Base-by-base conservation (phyloP, 2,113 vertebrate genomes). In the Brachyistius frenatus region DNA sequence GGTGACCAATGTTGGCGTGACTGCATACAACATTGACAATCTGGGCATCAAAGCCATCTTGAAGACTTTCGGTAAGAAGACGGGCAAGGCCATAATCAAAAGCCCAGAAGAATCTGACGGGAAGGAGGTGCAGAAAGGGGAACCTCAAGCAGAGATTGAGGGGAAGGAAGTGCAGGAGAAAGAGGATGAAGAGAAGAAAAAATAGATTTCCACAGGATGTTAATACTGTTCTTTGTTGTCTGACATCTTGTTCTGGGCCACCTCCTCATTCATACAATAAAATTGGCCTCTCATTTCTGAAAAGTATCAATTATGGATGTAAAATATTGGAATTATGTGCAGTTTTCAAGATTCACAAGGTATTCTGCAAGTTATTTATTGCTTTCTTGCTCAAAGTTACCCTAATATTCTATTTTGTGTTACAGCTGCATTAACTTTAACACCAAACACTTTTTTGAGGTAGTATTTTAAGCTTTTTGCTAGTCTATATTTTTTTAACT, bases 1-100 rank as follows among this genome's bases (percentile, higher is more conserved):
- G 76, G 95, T 94, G 41, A 83, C 95, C 90, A 97, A 97, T 55
- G 86, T 97, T 64, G 97, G 96, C 2, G 30, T 97, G 70, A 85
- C 97, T 14, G 96, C 96, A 1, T 93, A 96, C 91, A 98, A 97
- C 83, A 90, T 99, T 55, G 95, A 99, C 78, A 93, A 96, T 85
- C 89, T 97, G 61, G 95, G 94, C 41, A 75, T 98, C 78, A 97
- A 96, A 88, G 95, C 95, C 32, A 60, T 98, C 5, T 87, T 97
- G 81, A 96, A 97, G 91, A 93, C 86, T 41, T 88, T 96, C 7
- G 93, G 95, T 50, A 97, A 96, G 73, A 82, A 95, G 73, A 94
- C 96, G 0, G 93, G 95, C 23, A 95, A 96, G 32, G 92, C 89
- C 36, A 82, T 95, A 52, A 76, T 94, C 9, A 92, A 93, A 58